A percentile compares a stretch with the other conserved stretches of the same genome.
Evolutionary conservation across 2,113 vertebrate genomes (phyloP).

Genomic region (Phalacrocorax carbo): DNA sequence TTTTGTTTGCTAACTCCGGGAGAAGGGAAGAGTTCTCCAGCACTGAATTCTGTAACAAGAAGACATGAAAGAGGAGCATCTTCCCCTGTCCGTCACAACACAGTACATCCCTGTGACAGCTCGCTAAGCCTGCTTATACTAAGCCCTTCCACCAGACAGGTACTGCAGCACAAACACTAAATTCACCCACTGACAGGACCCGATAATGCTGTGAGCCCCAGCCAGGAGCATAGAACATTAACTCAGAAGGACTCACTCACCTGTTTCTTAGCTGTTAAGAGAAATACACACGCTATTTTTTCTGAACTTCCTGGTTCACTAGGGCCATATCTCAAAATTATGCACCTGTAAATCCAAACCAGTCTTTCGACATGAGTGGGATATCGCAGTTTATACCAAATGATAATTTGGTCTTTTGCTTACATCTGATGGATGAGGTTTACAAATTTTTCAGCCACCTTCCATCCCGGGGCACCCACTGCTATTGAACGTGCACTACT

Average conservation of each 20-base stretch:
- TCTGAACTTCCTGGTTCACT: neutral
- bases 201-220: neutral
- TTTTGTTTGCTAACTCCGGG: constrained; percentile 77
- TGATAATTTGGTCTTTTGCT: neutral
- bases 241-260: neutral
- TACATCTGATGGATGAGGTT: neutral
- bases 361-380: neutral
- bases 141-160: neutral
- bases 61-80: neutral
- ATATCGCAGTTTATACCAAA: neutral
- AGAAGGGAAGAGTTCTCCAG: constrained; percentile 75
- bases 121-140: neutral
- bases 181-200: neutral
- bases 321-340: neutral
- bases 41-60: constrained; percentile 70
- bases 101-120: neutral
- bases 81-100: neutral
- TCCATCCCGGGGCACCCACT: neutral
- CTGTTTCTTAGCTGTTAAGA: neutral
- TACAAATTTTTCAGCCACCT: neutral
- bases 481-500: neutral
- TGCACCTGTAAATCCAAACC: neutral
- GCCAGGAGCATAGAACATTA: neutral
- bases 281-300: neutral
- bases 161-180: neutral